Base-by-base conservation (phyloP, 2,888 invertebrate genomes). In the Lasioglossum morio region DNA sequence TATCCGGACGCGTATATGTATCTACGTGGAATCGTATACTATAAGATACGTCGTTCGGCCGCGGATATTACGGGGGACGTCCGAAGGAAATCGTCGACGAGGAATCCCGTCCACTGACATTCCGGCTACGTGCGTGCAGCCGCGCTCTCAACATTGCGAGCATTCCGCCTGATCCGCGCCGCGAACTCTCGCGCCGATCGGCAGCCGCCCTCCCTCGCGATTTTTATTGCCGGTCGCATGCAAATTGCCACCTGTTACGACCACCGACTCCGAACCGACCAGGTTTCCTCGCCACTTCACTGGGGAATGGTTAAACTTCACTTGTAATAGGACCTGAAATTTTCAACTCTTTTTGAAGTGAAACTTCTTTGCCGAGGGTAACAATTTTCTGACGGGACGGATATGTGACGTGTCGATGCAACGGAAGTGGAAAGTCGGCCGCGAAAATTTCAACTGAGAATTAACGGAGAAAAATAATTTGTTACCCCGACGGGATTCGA, bases 121-220 rank as follows among this genome's bases (percentile, higher is more conserved):
- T 92, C 91, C 91, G 86, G 77, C 53, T 80, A 87, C 81, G 89
- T 92, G 91, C 91, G 88, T 91, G 91, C 89, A 92, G 86, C 89
- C 86, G 89, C 87, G 88, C 53, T 53, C 86, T 79, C 79, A 88
- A 88, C 79, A 91, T 91, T 90, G 90, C 82, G 81, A 88, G 90
- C 91, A 90, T 90, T 86, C 90, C 89, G 69, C 53, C 23, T 53
- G 53, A 53, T 53, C 23, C 84, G 73, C 76, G 79, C 60, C 53
- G 43, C 72, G 53, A 46, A 69, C 53, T 53, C 48, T 74, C 78
- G 69, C 77, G 76, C 81, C 84, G 72, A 77, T 63, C 79, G 66
- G 81, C 60, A 72, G 73, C 81, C 81, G 57, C 79, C 82, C 82
- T 66, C 78, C 66, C 66, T 43, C n/a, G 53, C 12, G 34, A 27